Base-by-base conservation (phyloP, 2,113 vertebrate species). In the Martes martes region DNA sequence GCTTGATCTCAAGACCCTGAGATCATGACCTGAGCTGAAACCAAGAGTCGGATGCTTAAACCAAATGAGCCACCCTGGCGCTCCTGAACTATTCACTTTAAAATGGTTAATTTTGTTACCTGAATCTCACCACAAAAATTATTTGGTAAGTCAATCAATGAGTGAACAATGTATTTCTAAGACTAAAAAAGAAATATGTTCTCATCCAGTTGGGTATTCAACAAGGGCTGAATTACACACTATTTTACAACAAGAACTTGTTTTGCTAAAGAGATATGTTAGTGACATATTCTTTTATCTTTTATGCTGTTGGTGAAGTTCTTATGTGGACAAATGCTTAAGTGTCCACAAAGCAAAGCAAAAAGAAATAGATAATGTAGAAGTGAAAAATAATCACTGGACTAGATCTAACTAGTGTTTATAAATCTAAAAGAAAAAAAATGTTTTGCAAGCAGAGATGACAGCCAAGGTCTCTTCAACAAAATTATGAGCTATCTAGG, bases 401-500 rank as follows among this genome's bases (percentile, higher is more conserved):
- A 88, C 18, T 93, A 89, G 88, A 78, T 92, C 26, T 96, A 97
- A 76, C 3, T 74, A 82, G 45, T 89, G 26, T 88, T 88, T 79
- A 92, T 80, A 94, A 90, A 76, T 78, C 78, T 93, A 89, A 97
- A 97, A 96, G 39, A 26, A 94, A 52, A 95, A 69, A 80, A 97
- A 82, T 50, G 45, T 92, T 93, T 78, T 90, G 26, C 36, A 36
- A 86, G 74, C 47, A 95, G 91, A 88, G 69, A 92, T 90, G 19
- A 94, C 79, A 24, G 39, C 4, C 36, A 67, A 73, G 9, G 21
- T 91, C 59, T 78, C 80, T 76, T 95, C 69, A 88, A 71, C 39
- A 95, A 95, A 94, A 95, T 90, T 74, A 93, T 65, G 33, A 97
- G 42, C 55, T 95, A 19, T 50, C 73, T 86, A 42, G 71, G 23